Evolutionary conservation across 2,888 invertebrate genomes (phyloP), one percentile per base, ranked within the genome.

Genomic region (Trypoxylon attenuatum): DNA sequence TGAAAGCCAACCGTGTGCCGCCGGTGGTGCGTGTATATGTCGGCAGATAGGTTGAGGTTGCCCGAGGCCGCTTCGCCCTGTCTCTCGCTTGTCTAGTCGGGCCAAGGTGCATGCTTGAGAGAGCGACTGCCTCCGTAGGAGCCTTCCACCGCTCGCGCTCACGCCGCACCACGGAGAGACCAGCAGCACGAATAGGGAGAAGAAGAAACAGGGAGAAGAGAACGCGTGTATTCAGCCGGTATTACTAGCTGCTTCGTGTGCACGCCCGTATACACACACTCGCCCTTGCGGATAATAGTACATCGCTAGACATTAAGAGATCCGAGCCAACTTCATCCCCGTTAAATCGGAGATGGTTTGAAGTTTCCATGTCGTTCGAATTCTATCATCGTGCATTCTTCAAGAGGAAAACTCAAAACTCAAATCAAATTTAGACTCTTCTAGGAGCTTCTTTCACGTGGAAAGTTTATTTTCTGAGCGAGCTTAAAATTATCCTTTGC

Each of bases 1-100:
- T 19, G 18, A 5, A 25, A 16, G 13, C 22, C 22, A 13, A 29
- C 1, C 5, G 27, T 45, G 10, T 42, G 49, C 49, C 58, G 47
- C 63, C 45, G 55, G 49, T 15, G 10, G 15, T 21, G 23, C 41
- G 49, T 45, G 45, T 33, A 16, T 27, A n/a, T 42, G 63, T 53
- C 50, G 23, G 42, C 21, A 51, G 66, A 61, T 68, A 68, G 69
- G 60, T 65, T 69, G 70, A 76, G 69, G 69, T 73, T 73, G 71
- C 72, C 66, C 62, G 71, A 72, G 80, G 63, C 72, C 70, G 73
- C 55, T 68, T 71, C 75, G 62, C 73, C 46, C 73, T 72, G 81
- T 80, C 81, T 80, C 77, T 67, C 57, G 64, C 59, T 69, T 53
- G 78, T 76, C 78, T 79, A 69, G 71, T 52, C 71, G 56, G 33